Conservation (phyloP, 2,888 invertebrate genomes). For the Pseudococcus longispinus region DNA sequence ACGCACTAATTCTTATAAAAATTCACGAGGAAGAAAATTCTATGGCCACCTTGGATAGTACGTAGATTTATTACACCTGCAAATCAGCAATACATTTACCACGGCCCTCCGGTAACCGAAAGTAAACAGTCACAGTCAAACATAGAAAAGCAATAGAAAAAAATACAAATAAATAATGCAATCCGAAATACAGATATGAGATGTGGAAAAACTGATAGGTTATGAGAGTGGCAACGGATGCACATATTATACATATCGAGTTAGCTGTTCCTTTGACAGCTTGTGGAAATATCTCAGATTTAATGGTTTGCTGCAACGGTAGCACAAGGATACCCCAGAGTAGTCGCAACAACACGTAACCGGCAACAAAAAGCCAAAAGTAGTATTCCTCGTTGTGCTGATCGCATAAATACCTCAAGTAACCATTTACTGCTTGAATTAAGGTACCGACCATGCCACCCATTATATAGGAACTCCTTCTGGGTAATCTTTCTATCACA, state of each 20-base stretch:
- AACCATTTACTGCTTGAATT: neutral
- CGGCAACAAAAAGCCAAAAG: neutral
- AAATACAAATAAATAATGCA: neutral
- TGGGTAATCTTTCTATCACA: neutral
- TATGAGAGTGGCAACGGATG: neutral
- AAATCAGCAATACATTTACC: constrained; percentile 14
- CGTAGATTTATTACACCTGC: neutral
- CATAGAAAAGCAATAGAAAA: neutral
- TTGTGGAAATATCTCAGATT: constrained; percentile 13
- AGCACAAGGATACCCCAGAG: neutral
- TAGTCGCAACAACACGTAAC: neutral
- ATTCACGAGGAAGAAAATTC: neutral
- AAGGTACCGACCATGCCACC: neutral
- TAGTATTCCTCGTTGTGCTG: neutral
- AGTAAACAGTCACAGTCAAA: neutral
- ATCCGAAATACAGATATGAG: neutral
- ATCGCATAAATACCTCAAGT: neutral
- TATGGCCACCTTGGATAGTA: neutral
- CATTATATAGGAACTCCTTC: neutral
- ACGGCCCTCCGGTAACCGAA: neutral
- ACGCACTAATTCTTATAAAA: no score
- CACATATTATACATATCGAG: neutral
- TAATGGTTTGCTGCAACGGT: neutral
- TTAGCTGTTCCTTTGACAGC: neutral
- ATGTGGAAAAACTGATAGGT: neutral